Conservation (phyloP, 2,113 vertebrate species). For the Eulemur rufifrons region DNA sequence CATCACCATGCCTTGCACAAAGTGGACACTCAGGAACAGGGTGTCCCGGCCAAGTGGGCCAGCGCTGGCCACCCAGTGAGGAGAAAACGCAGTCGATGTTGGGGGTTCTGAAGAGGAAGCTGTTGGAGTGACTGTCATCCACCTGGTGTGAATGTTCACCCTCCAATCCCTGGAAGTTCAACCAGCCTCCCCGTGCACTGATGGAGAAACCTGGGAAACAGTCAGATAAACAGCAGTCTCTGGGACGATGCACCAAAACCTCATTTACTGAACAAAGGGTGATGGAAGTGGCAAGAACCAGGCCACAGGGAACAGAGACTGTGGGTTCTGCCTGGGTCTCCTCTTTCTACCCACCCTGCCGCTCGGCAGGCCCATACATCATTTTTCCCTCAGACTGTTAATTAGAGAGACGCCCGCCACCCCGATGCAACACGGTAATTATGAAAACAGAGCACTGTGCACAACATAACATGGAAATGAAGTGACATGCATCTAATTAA, state of each 20-base stretch:
- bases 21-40: not conserved
- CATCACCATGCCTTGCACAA: not conserved
- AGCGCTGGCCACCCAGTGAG: not conserved
- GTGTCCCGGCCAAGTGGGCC: not conserved
- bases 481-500: slow-evolving; percentile 80
- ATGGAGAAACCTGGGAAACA: slow-evolving; percentile 15
- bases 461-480: slow-evolving; percentile 75
- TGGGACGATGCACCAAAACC: not conserved
- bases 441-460: slow-evolving; percentile 77
- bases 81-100: not conserved
- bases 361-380: slow-evolving; percentile 68
- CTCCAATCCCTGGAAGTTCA: not conserved
- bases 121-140: not conserved
- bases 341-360: slow-evolving; percentile 54
- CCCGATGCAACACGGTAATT: slow-evolving; percentile 68
- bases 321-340: slow-evolving; percentile 56
- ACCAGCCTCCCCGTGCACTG: not conserved
- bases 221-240: slow-evolving; percentile 43
- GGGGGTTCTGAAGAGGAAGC: not conserved
- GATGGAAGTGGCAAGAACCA: slow-evolving; percentile 67
- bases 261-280: slow-evolving; percentile 68
- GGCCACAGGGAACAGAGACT: slow-evolving; percentile 67
- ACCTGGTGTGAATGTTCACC: not conserved
- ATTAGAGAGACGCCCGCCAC: slow-evolving; percentile 79
- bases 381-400: slow-evolving; percentile 75